Conservation (phyloP, 1,140 invertebrate species). For the Coboldia fuscipes region DNA sequence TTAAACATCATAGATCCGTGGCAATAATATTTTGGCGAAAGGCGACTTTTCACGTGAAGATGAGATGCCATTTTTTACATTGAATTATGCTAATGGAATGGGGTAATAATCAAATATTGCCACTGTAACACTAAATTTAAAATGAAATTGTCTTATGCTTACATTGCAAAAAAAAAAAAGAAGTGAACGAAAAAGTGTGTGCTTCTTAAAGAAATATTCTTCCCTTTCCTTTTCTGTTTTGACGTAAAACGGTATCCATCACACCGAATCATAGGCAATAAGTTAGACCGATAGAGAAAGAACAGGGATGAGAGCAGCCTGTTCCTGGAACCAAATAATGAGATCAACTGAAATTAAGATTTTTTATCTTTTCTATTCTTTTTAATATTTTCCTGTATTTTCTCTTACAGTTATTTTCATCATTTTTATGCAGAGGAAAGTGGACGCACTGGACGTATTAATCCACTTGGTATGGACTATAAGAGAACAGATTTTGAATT, state of each 20-base stretch:
- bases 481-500: constrained; percentile 19
- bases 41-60: constrained; percentile 17
- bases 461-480: background rate
- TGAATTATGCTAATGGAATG: constrained; percentile 43
- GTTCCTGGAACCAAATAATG: background rate
- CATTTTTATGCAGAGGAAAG: background rate
- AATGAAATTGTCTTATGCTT: no score
- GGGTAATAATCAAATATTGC: constrained; percentile 25
- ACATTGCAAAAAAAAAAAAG: no score
- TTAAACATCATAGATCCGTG: constrained; percentile 17
- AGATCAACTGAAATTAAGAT: background rate
- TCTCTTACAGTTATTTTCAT: background rate
- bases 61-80: constrained; percentile 32
- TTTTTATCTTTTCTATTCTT: background rate
- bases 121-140: no score
- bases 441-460: background rate
- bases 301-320: background rate
- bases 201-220: no score
- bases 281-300: constrained; percentile 16
- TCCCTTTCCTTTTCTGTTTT: no score
- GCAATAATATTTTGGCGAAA: constrained; percentile 26
- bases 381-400: background rate
- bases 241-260: constrained; percentile 6
- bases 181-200: no score
- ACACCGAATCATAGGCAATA: constrained; percentile 13